These are phyloP conservation scores for Colius striatus DNA, from an alignment of 2,113 vertebrate genomes.

Conservation along the genomic window DNA sequence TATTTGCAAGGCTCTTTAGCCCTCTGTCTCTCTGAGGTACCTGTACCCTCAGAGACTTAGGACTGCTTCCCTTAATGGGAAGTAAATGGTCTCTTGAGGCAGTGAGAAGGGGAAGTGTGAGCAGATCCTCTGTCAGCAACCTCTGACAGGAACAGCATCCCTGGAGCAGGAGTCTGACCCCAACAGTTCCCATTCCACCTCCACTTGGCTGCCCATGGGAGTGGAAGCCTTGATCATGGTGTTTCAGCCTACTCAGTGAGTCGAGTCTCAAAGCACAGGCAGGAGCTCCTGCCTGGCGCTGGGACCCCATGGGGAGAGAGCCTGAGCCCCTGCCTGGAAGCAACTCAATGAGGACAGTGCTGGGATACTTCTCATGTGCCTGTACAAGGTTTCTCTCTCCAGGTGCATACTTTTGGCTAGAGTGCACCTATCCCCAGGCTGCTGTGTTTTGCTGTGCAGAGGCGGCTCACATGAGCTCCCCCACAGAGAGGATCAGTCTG, in stretches of 20 bases:
- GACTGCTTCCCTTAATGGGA: not conserved
- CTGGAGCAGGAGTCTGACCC: not conserved
- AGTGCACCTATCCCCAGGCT: not conserved
- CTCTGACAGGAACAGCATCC: not conserved
- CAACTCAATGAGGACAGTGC: not conserved
- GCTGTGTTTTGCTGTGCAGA: not conserved
- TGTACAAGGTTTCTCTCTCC: not conserved
- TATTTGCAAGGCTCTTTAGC: not conserved
- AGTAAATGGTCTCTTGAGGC: not conserved
- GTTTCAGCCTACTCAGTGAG: not conserved
- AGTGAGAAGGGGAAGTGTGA: not conserved
- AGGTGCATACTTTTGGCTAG: not conserved
- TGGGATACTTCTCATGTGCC: not conserved
- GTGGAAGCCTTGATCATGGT: fast-evolving
- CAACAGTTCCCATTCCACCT: not conserved
- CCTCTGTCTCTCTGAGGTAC: not conserved
- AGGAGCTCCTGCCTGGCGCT: not conserved
- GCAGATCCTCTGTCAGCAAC: not conserved
- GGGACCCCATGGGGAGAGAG: not conserved
- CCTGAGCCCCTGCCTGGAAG: not conserved
- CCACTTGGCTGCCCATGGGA: not conserved
- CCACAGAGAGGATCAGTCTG: not conserved
- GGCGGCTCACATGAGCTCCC: not conserved
- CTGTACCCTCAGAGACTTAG: not conserved
- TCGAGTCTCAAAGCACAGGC: no score